These are phyloP conservation scores for Ophion ventricosus DNA, from an alignment of 2,888 invertebrate species.

Conservation along the genomic window DNA sequence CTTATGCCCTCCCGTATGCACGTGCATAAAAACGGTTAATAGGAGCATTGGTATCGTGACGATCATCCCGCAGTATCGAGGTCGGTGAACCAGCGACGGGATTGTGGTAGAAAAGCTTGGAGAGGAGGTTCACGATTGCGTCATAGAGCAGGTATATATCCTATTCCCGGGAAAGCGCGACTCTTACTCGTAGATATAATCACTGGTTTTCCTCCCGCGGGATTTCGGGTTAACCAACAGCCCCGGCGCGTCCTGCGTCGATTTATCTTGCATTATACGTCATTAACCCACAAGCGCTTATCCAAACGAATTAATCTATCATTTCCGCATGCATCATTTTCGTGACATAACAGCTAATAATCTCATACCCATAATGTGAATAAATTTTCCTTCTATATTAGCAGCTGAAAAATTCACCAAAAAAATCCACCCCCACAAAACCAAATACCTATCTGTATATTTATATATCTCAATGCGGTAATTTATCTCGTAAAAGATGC, in stretches of 20 bases:
- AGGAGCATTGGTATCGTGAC: slow-evolving; percentile 15
- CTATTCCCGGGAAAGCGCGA: slow-evolving; percentile 17
- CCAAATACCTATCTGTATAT: too few species aligned
- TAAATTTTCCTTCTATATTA: not conserved
- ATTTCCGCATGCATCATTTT: slow-evolving; percentile 54
- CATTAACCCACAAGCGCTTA: slow-evolving; percentile 58
- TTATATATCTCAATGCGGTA: too few species aligned
- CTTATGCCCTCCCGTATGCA: not conserved
- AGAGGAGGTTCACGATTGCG: slow-evolving; percentile 37
- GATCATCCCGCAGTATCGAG: slow-evolving; percentile 34
- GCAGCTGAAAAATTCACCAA: not conserved
- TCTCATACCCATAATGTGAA: not conserved
- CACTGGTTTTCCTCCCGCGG: slow-evolving; percentile 42
- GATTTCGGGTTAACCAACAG: slow-evolving; percentile 54
- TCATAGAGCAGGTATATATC: slow-evolving; percentile 26
- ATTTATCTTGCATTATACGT: slow-evolving; percentile 61
- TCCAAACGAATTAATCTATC: slow-evolving; percentile 54
- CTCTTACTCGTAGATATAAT: slow-evolving; percentile 46
- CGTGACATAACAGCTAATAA: not conserved
- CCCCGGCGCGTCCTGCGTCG: slow-evolving; percentile 32
- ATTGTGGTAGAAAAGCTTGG: slow-evolving; percentile 24
- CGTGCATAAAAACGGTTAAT: not conserved
- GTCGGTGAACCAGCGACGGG: slow-evolving; percentile 31
- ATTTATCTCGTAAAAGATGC: too few species aligned
- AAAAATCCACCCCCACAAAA: not conserved